Evolutionary conservation across 2,113 vertebrate species (phyloP).

Genomic region (Mobula birostris): DNA sequence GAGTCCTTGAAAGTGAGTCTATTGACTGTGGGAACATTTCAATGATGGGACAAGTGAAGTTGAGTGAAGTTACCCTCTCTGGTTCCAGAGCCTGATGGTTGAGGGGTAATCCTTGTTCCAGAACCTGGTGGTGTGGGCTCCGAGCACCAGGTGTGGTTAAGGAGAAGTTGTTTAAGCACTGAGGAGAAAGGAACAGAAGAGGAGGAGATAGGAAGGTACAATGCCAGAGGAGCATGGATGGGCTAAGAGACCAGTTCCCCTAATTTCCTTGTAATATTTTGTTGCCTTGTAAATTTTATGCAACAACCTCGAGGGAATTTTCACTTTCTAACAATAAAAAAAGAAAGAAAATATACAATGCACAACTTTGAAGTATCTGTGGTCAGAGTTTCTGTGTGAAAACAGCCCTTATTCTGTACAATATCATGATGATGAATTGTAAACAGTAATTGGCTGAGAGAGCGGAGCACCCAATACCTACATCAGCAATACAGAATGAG

Average conservation of each 20-base stretch:
- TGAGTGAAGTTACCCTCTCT: too few species aligned
- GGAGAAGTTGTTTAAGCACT: background rate
- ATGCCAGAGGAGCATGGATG: background rate
- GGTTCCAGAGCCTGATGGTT: too few species aligned
- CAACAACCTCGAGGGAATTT: background rate
- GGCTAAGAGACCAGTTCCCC: background rate
- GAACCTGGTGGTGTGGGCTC: too few species aligned
- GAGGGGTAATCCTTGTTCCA: too few species aligned
- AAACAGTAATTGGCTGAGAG: background rate
- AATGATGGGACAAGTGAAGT: too few species aligned
- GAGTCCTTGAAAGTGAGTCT: too few species aligned
- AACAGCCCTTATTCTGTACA: background rate
- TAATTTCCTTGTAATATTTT: too few species aligned
- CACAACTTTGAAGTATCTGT: background rate
- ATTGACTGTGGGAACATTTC: too few species aligned
- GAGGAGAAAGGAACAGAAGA: background rate
- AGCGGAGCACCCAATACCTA: background rate
- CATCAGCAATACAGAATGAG: background rate
- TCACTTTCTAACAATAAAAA: slow-evolving; percentile 26
- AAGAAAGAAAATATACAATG: slow-evolving; percentile 8
- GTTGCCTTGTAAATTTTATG: background rate
- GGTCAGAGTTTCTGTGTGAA: slow-evolving; percentile 29
- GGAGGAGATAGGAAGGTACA: background rate
- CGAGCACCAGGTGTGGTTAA: background rate
- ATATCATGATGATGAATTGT: background rate